phyloP scores from a whole-genome alignment of 1,140 invertebrate genomes.

The Brachionus plicatilis region DNA sequence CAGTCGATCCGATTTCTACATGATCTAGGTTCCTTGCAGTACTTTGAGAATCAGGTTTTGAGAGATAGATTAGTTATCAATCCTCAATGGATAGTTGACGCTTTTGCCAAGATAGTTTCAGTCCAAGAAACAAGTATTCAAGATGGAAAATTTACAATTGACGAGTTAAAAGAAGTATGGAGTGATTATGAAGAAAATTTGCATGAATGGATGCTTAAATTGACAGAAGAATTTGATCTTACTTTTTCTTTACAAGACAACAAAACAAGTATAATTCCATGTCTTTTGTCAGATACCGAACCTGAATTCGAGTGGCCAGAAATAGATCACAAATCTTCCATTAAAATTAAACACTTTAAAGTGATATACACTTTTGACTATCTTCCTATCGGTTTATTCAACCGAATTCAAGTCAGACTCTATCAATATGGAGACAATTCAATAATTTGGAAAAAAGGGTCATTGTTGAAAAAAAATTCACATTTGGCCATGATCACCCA shows the following conservation, averaged over 20 bases:
- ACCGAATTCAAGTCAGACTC: conserved; percentile 53
- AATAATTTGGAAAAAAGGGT: conserved; percentile 52
- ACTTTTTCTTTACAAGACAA: conserved; percentile 44
- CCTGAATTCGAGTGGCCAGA: conserved; percentile 42
- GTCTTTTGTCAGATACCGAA: conserved; percentile 48
- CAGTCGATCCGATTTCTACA: conserved; percentile 52
- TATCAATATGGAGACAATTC: conserved; percentile 52
- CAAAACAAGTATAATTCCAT: conserved; percentile 51
- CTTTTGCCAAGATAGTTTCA: conserved; percentile 54
- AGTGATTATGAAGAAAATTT: conserved; percentile 45
- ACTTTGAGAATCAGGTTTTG: conserved; percentile 51
- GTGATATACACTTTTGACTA: conserved; percentile 44
- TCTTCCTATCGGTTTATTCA: conserved; percentile 53
- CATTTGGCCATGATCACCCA: conserved; percentile 48
- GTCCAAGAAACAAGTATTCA: conserved; percentile 49
- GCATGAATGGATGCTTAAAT: conserved; percentile 51
- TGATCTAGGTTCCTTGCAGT: conserved; percentile 53
- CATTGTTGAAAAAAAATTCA: conserved; percentile 50
- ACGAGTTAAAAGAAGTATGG: conserved; percentile 49
- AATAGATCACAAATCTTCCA: background rate
- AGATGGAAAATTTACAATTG: conserved; percentile 49
- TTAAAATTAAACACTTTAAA: conserved; percentile 26
- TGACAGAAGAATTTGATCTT: conserved; percentile 55
- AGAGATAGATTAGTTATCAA: conserved; percentile 50
- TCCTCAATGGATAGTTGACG: conserved; percentile 57